These are phyloP conservation scores for Entomyzon cyanotis DNA, from an alignment of 2,113 vertebrate species.

Conservation along the genomic window DNA sequence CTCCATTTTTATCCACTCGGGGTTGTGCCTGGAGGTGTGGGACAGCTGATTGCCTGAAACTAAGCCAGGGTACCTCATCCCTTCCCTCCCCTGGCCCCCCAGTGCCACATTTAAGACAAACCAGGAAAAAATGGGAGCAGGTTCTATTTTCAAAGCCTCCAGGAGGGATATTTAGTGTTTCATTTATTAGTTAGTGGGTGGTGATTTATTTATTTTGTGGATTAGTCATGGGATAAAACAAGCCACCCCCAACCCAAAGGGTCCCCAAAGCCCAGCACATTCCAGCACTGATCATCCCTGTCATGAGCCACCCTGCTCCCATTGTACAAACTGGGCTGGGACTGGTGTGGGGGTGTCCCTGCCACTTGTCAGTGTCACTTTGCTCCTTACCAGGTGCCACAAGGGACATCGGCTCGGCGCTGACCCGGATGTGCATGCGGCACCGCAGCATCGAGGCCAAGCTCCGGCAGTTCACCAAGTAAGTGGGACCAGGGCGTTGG, in stretches of 20 bases:
- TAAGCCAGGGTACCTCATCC: rapidly evolving
- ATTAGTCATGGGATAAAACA: rapidly evolving
- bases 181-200: background rate
- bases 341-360: background rate
- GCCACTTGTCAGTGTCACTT: rapidly evolving
- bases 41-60: background rate
- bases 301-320: background rate
- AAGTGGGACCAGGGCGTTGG: background rate
- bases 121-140: background rate
- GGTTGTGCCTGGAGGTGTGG: background rate
- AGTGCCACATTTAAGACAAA: background rate
- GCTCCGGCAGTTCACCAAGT: constrained; percentile 98
- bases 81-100: background rate
- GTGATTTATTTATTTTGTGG: background rate
- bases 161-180: background rate
- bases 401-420: constrained; percentile 92
- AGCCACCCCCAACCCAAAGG: background rate
- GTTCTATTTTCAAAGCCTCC: background rate
- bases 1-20: background rate
- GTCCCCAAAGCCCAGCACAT: background rate
- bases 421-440: constrained; percentile 98
- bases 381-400: constrained; percentile 83
- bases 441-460: constrained; percentile 99
- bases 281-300: rapidly evolving
- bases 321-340: background rate